These are phyloP conservation scores for Lutraria lutraria DNA, from an alignment of 2,888 invertebrate genomes.

Conservation along the genomic window DNA sequence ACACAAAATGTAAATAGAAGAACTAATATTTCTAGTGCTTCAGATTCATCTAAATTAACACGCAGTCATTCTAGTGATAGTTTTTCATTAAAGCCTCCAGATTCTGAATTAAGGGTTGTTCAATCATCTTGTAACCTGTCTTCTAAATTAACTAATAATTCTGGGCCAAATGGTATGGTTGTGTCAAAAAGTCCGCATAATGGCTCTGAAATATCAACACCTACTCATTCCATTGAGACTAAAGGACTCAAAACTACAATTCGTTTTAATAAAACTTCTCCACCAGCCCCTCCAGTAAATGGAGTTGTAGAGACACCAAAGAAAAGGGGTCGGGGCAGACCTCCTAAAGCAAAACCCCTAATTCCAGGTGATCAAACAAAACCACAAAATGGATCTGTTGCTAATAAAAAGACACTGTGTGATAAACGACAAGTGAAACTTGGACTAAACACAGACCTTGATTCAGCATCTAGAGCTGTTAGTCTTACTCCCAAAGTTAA, in stretches of 20 bases:
- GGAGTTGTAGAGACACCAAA: slow-evolving; percentile 62
- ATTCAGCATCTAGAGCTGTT: slow-evolving; percentile 48
- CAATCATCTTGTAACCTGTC: slow-evolving; percentile 55
- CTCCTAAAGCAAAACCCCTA: slow-evolving; percentile 64
- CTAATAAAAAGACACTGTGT: slow-evolving; percentile 57
- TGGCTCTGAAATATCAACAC: slow-evolving; percentile 59
- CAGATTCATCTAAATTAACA: slow-evolving; percentile 45
- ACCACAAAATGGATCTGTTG: slow-evolving; percentile 65
- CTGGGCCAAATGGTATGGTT: slow-evolving; percentile 66
- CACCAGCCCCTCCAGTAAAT: slow-evolving; percentile 59
- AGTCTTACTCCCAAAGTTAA: slow-evolving; percentile 89
- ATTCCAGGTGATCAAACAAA: slow-evolving; percentile 56
- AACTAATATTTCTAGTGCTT: slow-evolving; percentile 20
- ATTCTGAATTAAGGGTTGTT: slow-evolving; percentile 34
- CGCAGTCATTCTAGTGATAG: slow-evolving; percentile 59
- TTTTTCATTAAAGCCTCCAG: slow-evolving; percentile 39
- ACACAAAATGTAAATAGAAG: not conserved
- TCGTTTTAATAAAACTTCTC: slow-evolving; percentile 60
- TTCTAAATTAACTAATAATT: slow-evolving; percentile 39
- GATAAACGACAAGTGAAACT: slow-evolving; percentile 64
- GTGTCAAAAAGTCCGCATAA: slow-evolving; percentile 58
- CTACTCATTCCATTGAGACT: slow-evolving; percentile 70
- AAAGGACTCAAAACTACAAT: slow-evolving; percentile 68
- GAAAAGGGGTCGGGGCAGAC: slow-evolving; percentile 69
- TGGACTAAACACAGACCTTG: slow-evolving; percentile 59